Evolutionary conservation across 2,797 vertebrate species (phyloP), one percentile per base, ranked within the genome.

Genomic region (Sarcoramphus papa): DNA sequence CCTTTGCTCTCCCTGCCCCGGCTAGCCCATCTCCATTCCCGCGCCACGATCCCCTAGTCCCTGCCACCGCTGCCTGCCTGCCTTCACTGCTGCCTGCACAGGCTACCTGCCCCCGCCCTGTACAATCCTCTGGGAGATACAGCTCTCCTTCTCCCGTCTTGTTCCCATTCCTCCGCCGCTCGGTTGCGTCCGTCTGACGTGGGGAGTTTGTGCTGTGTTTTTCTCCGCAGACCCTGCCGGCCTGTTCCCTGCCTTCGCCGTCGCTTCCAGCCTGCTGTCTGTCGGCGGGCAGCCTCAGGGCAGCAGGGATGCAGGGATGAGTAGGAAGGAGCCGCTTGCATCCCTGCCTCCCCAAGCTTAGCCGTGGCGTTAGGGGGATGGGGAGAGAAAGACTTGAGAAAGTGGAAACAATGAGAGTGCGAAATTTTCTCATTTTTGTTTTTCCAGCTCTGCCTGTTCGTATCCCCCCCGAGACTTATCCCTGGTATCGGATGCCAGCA

Each of bases 151-250:
- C 41, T 81, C 40, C 56, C 3, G 0, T 37, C 33, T 76, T 41
- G 22, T 62, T 72, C 40, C 47, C 1, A 0, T 47, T 90, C 33
- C 40, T 54, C n/a, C 5, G 4, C 37, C 0, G 0, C 59, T 76
- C 1, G 0, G 17, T 48, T 23, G 12, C 7, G 18, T 54, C 69
- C 0, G 0, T 41, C 51, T 2, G 1, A 31, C 2, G 8, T 9
- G 18, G 30, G n/a, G 27, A 70, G 33, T 43, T 9, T 8, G 28
- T 0, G 0, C 53, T 31, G 11, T 28, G 24, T 25, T 76, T 88
- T 75, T 14, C 25, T 40, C 60, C 0, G 0, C 13, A 35, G 40
- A 30, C 14, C 14, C 6, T 37, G 28, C 31, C 16, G 4, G 9
- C 31, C 43, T 31, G 4, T 59, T 88, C 73, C 51, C 24, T 74